A percentile compares a stretch with the other conserved stretches of the same genome.
Conservation (phyloP, 2,888 invertebrate species). For the Caenorhabditis sp. region DNA sequence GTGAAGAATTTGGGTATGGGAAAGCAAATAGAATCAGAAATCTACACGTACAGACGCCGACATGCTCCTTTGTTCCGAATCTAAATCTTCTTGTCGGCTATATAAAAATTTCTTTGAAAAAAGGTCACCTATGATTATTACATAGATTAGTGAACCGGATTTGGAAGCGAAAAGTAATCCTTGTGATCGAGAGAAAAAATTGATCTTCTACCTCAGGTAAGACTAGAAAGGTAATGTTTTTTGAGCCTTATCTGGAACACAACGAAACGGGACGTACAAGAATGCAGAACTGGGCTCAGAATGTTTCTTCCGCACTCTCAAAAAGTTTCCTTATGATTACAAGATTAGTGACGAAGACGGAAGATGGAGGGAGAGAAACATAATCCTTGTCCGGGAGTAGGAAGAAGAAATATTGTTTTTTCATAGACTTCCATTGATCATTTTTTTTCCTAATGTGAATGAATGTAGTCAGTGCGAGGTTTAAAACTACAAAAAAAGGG, state of each 20-base stretch:
- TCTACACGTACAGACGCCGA: conserved; percentile 25
- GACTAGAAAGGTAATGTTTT: too few relatives aligned
- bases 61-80: neutral
- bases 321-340: neutral
- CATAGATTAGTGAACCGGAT: conserved; percentile 3
- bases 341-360: neutral
- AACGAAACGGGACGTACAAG: too few relatives aligned
- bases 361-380: neutral
- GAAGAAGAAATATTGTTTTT: neutral
- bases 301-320: too few relatives aligned
- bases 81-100: neutral
- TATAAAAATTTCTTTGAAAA: neutral
- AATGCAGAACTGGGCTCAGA: too few relatives aligned
- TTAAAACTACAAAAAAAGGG: neutral
- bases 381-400: neutral
- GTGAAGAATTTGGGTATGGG: conserved; percentile 23
- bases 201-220: neutral
- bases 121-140: conserved; percentile 8
- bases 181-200: neutral
- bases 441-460: neutral
- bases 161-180: conserved; percentile 3
- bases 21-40: conserved; percentile 41
- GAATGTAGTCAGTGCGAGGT: neutral
- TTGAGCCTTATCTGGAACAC: too few relatives aligned
- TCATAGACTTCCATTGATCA: neutral